Evolutionary conservation across 2,888 invertebrate genomes (phyloP), one percentile per base, ranked within the genome.

Genomic region (Lithosia quadra): DNA sequence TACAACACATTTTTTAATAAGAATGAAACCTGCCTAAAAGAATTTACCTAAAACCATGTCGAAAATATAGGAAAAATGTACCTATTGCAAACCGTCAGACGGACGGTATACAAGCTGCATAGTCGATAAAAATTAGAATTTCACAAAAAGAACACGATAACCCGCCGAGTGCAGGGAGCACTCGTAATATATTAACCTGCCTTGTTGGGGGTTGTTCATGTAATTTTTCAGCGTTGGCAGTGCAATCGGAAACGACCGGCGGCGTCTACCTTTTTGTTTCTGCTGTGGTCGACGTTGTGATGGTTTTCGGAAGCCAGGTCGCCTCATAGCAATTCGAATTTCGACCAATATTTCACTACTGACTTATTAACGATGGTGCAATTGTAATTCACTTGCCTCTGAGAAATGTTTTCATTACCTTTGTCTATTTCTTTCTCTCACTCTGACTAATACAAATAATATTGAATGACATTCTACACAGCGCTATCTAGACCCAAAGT

Each of bases 221-320:
- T 92, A 93, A 94, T 94, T 94, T 94, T 94, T 94, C 94, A 94
- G 89, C 88, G 90, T 84, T 90, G 91, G 88, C 92, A 91, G 84
- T 88, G 91, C 93, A 94, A 92, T 93, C 93, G 94, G 94, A 94
- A 92, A 91, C 88, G 88, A 89, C 90, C 90, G 90, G 90, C 88
- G 90, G 84, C 90, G 85, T 84, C 84, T 82, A 89, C 88, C 91
- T 93, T 94, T 94, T 94, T 94, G 93, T 93, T 93, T 92, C 88
- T 85, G 86, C 83, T 80, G 81, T 84, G 84, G 86, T 82, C 86
- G 86, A 84, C 84, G 80, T 83, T 84, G 84, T 90, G 92, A 93
- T 92, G 93, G 92, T 84, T 91, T 91, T 92, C 94, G 94, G 94
- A 94, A 94, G 92, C 85, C 89, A 91, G 90, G 89, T 92, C 91